Conservation (phyloP, 2,888 invertebrate genomes). For the Drosophila putrida region DNA sequence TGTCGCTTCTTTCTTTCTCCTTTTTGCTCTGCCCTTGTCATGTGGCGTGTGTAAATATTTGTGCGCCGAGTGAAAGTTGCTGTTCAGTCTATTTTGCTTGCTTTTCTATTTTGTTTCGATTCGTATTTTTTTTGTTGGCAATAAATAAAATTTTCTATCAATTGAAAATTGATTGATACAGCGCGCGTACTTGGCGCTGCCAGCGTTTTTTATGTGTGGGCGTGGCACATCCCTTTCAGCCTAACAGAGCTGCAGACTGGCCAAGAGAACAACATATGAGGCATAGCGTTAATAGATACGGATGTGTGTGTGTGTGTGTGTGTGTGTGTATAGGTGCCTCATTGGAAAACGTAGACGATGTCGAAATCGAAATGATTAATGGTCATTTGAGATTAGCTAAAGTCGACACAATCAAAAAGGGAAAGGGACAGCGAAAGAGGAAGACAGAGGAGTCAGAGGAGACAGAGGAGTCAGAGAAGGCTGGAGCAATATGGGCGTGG, state of each 20-base stretch:
- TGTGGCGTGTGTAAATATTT: slow-evolving; percentile 65
- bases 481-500: slow-evolving; percentile 28
- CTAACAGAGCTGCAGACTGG: slow-evolving; percentile 4
- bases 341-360: slow-evolving; percentile 48
- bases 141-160: slow-evolving; percentile 77
- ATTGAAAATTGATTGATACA: slow-evolving; percentile 81
- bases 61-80: slow-evolving; percentile 23
- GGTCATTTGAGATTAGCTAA: slow-evolving; percentile 78
- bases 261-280: slow-evolving; percentile 19
- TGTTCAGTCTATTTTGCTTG: slow-evolving; percentile 24
- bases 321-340: slow-evolving; percentile 13
- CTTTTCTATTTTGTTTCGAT: slow-evolving; percentile 20
- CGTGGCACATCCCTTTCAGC: slow-evolving; percentile 16
- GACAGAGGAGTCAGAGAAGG: too few species aligned
- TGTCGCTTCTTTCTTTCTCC: slow-evolving; percentile 9
- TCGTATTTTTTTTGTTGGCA: slow-evolving; percentile 46
- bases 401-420: slow-evolving; percentile 49
- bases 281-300: slow-evolving; percentile 16
- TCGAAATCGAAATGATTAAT: slow-evolving; percentile 79
- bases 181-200: slow-evolving; percentile 24
- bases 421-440: neutral
- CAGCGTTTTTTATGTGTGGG: slow-evolving; percentile 8
- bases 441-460: neutral
- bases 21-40: slow-evolving; percentile 4
- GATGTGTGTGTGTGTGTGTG: slow-evolving; percentile 5